These are phyloP conservation scores for Tricholaema leucomelas DNA, from an alignment of 2,113 vertebrate species.

Conservation along the genomic window DNA sequence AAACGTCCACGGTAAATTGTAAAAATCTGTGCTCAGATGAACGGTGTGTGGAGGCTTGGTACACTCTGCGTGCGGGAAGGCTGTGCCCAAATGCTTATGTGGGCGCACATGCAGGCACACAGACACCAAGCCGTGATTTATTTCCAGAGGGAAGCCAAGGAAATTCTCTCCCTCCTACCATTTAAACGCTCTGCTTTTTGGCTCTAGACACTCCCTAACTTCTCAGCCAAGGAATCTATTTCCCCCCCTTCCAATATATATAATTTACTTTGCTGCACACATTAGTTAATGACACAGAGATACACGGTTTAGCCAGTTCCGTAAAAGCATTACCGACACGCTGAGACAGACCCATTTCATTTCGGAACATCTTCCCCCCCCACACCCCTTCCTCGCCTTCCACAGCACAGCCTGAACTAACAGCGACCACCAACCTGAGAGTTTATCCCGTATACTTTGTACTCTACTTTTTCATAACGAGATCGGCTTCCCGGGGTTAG, in stretches of 20 bases:
- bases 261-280: slow-evolving; percentile 38
- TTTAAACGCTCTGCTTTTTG: slow-evolving; percentile 35
- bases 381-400: background rate
- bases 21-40: slow-evolving; percentile 40
- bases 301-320: background rate
- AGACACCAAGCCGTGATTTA: slow-evolving; percentile 44
- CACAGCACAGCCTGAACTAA: background rate
- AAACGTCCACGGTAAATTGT: slow-evolving; percentile 33
- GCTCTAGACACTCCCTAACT: slow-evolving; percentile 12
- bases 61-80: background rate
- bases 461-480: slow-evolving; percentile 10
- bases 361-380: background rate
- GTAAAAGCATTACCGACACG: background rate
- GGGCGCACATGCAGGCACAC: background rate
- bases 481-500: background rate
- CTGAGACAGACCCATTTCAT: background rate
- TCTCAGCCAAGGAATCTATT: slow-evolving; percentile 56
- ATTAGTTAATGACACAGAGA: slow-evolving; percentile 42
- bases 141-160: slow-evolving; percentile 49
- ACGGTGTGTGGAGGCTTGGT: background rate
- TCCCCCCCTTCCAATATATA: slow-evolving; percentile 2
- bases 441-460: background rate
- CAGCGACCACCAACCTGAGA: background rate
- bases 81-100: background rate
- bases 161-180: slow-evolving; percentile 54